Evolutionary conservation across 2,888 invertebrate genomes (phyloP).

Genomic region (Trichopria drosophilae): DNA sequence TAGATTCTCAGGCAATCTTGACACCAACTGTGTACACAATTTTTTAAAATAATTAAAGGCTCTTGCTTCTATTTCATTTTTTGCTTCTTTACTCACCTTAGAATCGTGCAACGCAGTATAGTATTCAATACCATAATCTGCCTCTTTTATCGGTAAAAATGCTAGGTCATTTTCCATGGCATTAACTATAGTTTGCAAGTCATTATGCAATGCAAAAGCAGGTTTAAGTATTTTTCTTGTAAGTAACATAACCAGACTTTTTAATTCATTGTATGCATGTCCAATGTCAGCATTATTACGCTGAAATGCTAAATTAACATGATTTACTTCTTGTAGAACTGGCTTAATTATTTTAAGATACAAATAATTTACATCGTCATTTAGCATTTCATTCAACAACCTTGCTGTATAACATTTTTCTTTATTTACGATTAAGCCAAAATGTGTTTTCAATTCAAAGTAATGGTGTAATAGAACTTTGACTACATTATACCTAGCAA

Average conservation of each 20-base stretch:
- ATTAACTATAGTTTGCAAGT: constrained; percentile 6
- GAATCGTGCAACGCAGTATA: background rate
- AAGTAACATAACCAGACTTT: constrained; percentile 11
- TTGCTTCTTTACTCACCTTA: background rate
- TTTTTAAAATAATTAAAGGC: constrained; percentile 18
- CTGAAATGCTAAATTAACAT: constrained; percentile 26
- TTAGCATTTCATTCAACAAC: no score
- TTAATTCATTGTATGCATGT: constrained; percentile 18
- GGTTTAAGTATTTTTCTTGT: constrained; percentile 19
- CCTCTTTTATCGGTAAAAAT: constrained; percentile 11
- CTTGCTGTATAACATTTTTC: constrained; percentile 33
- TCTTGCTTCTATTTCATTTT: constrained; percentile 12
- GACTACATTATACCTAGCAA: constrained; percentile 25
- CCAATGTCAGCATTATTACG: constrained; percentile 20
- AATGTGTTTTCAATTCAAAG: constrained; percentile 27
- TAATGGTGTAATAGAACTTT: constrained; percentile 31
- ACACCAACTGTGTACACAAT: constrained; percentile 16
- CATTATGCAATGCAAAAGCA: constrained; percentile 2
- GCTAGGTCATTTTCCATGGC: constrained; percentile 16
- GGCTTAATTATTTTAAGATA: constrained; percentile 16
- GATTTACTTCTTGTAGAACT: constrained; percentile 23
- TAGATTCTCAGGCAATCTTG: constrained; percentile 21
- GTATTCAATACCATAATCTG: constrained; percentile 21
- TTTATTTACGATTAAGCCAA: constrained; percentile 26
- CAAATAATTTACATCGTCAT: no score